Evolutionary conservation across 2,888 invertebrate genomes (phyloP).

Genomic region (Caenorhabditis zanzibari): DNA sequence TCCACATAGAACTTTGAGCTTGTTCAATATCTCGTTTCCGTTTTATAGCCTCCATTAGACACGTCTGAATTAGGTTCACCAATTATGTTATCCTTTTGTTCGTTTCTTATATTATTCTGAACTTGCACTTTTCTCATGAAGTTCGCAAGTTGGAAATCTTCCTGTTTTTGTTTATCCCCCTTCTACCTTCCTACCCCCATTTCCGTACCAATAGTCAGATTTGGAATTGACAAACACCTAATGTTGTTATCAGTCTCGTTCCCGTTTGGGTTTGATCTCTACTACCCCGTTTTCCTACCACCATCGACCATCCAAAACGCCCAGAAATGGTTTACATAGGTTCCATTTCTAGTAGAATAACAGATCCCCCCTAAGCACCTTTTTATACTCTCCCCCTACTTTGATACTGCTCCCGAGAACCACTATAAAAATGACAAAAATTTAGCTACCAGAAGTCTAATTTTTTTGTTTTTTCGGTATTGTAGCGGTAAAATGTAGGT

Average conservation of each 20-base stretch:
- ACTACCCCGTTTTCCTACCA: slow-evolving; percentile 26
- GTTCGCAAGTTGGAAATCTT: not conserved
- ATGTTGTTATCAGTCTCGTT: slow-evolving; percentile 47
- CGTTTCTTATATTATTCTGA: not conserved
- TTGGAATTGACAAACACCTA: not conserved
- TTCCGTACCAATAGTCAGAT: not conserved
- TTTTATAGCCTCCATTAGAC: not conserved
- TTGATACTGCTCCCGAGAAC: slow-evolving; percentile 1
- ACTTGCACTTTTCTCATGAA: not conserved
- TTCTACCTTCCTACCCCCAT: not conserved
- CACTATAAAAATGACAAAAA: too few relatives aligned
- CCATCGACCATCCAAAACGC: slow-evolving; percentile 7
- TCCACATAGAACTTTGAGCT: not conserved
- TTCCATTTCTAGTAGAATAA: slow-evolving; percentile 37
- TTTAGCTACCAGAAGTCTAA: too few relatives aligned
- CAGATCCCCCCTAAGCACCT: slow-evolving; percentile 20
- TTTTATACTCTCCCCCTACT: slow-evolving; percentile 16
- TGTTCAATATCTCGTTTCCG: too few relatives aligned
- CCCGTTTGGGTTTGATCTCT: slow-evolving; percentile 44
- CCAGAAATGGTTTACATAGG: slow-evolving; percentile 21
- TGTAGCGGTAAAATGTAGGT: too few relatives aligned
- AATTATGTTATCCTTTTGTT: slow-evolving; percentile 2
- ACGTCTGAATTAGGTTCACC: not conserved
- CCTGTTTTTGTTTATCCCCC: slow-evolving; percentile 9
- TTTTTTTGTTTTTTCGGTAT: too few relatives aligned